phyloP scores from a whole-genome alignment of 1,140 invertebrate species.

The Armadillidium nasatum region DNA sequence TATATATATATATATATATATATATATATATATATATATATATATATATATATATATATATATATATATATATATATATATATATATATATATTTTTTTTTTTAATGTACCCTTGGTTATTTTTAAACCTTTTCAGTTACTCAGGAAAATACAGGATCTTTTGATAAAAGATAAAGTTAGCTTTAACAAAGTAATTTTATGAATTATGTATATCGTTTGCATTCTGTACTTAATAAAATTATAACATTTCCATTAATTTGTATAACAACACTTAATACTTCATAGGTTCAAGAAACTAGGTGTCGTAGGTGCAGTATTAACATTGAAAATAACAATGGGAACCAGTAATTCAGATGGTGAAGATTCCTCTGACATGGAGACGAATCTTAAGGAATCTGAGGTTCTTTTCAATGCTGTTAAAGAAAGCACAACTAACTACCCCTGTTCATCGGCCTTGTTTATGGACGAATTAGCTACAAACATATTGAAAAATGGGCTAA shows the following conservation, averaged over 20 bases:
- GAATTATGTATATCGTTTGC: background rate
- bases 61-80: too few species aligned
- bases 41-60: too few species aligned
- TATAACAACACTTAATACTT: background rate
- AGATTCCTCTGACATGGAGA: constrained; percentile 1
- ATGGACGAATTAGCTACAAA: constrained; percentile 45
- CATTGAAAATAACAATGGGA: constrained; percentile 35
- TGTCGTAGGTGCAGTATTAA: constrained; percentile 38
- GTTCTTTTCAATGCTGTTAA: constrained; percentile 32
- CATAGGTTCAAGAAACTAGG: constrained; percentile 40
- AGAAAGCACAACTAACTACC: constrained; percentile 29
- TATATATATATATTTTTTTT: too few species aligned
- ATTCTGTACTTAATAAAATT: background rate
- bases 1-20: too few species aligned
- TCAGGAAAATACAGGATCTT: too few species aligned
- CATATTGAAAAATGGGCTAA: constrained; percentile 40
- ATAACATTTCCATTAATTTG: background rate
- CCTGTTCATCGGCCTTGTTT: constrained; percentile 39
- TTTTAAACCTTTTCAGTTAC: too few species aligned
- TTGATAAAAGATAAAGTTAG: too few species aligned
- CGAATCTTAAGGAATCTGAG: constrained; percentile 27
- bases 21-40: too few species aligned
- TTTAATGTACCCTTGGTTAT: too few species aligned
- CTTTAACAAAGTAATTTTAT: too few species aligned
- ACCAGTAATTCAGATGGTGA: background rate